Conservation (phyloP, 1,140 invertebrate species). For the Yoshiicerus persimilis region DNA sequence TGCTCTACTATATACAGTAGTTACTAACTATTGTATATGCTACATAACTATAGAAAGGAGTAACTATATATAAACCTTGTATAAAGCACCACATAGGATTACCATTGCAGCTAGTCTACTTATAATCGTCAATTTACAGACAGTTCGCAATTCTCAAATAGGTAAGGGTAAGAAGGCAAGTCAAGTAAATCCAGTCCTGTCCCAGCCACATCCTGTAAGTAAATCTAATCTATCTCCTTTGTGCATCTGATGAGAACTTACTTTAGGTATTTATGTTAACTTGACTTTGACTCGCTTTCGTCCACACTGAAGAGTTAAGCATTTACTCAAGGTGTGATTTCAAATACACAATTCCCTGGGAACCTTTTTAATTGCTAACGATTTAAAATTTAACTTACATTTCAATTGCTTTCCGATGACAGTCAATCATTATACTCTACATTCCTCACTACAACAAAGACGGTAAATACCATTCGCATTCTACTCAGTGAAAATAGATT, state of each 20-base stretch:
- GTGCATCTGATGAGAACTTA: not conserved
- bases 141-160: not conserved
- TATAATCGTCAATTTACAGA: not conserved
- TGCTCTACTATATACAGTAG: not conserved
- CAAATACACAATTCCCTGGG: not conserved
- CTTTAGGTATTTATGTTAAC: too few species aligned
- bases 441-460: too few species aligned
- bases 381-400: not conserved
- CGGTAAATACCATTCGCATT: too few species aligned
- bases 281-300: not conserved
- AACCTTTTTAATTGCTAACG: not conserved
- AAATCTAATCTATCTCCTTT: not conserved
- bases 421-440: too few species aligned
- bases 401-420: not conserved
- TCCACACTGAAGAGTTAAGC: not conserved
- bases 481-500: too few species aligned
- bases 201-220: not conserved
- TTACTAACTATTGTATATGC: not conserved
- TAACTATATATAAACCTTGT: too few species aligned
- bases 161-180: not conserved
- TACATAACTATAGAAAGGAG: too few species aligned
- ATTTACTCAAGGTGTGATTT: not conserved
- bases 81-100: too few species aligned
- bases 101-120: not conserved
- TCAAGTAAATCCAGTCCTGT: not conserved